phyloP scores from a whole-genome alignment of 35 echinoderm and acorn worm species.

The Diadema setosum region DNA sequence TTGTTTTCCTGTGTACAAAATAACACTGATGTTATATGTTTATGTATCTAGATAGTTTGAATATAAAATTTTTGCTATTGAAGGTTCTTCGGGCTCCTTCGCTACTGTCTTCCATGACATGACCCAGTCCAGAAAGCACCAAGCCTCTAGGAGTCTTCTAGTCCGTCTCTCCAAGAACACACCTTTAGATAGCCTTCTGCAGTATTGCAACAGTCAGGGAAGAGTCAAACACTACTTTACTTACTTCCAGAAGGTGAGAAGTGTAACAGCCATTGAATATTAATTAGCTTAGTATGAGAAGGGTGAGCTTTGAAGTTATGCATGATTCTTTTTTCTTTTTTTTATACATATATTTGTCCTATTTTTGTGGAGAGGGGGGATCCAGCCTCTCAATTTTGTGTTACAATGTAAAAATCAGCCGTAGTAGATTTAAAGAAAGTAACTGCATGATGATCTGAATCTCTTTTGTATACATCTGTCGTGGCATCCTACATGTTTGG shows the following conservation, averaged over 20 bases:
- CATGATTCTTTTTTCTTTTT: not conserved
- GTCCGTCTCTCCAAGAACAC: slow-evolving; percentile 45
- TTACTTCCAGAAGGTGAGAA: slow-evolving; percentile 44
- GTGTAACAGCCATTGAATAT: not conserved
- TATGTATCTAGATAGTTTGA: no score
- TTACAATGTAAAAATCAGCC: not conserved
- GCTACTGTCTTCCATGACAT: not conserved
- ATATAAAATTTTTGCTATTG: no score
- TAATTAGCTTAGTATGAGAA: not conserved
- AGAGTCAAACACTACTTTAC: slow-evolving; percentile 61
- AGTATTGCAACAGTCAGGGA: slow-evolving; percentile 67
- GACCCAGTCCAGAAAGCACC: not conserved
- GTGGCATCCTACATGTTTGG: no score
- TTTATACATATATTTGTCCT: not conserved
- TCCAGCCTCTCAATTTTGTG: not conserved
- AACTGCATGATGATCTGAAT: no score
- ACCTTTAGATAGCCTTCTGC: slow-evolving; percentile 42
- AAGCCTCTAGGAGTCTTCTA: slow-evolving; percentile 56
- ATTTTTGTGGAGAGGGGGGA: not conserved
- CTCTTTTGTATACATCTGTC: no score
- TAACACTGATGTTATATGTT: no score
- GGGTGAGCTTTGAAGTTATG: not conserved
- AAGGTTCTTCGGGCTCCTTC: no score
- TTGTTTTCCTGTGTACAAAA: no score
- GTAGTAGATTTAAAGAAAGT: not conserved